Evolutionary conservation across 1,140 invertebrate species (phyloP), one percentile per base, ranked within the genome.

Genomic region (Scaptomyza hsui): DNA sequence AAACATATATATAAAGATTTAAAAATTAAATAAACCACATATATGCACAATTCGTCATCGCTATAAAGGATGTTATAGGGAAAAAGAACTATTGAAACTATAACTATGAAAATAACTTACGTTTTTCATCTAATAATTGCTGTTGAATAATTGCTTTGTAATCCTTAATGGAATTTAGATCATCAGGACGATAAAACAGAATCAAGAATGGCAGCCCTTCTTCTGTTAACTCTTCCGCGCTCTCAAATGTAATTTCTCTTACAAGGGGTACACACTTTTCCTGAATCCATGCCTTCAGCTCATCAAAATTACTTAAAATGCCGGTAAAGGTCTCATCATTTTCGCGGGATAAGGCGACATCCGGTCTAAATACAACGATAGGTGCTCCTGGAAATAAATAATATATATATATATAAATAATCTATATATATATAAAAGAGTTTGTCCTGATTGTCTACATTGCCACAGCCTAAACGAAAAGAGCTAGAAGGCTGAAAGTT

Each of bases 161-260:
- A 72, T 94, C 93, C 89, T 98, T 97, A 39, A 99, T 95, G 72
- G 95, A 97, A 21, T 96, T 95, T 3, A 93, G 94, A 92, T 99
- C 98, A 79, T 96, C 95, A 1, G 97, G 95, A 71, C 95, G 91
- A 89, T 99, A 97, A 92, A 99, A 99, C 1, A 99, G 92, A 76
- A 99, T 99, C 4, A 99, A 93, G 92, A 99, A 99, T n/a, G 99
- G 99, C 72, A 99, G 92, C 12, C 99, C 99, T 93, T 99, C 99
- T 93, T 99, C 99, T 0, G 99, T 99, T 9, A 99, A 92, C 92
- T 99, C 98, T 92, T 99, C 98, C 16, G 98, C 99, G 94, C 99
- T 99, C 93, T 99, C 98, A 92, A 99, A 99, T 3, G 98, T 99
- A 45, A 99, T 99, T 92, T 99, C 98, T 60, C 96, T 92, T 0